phyloP scores from a whole-genome alignment of 2,113 vertebrate genomes.

The Gobius niger region DNA sequence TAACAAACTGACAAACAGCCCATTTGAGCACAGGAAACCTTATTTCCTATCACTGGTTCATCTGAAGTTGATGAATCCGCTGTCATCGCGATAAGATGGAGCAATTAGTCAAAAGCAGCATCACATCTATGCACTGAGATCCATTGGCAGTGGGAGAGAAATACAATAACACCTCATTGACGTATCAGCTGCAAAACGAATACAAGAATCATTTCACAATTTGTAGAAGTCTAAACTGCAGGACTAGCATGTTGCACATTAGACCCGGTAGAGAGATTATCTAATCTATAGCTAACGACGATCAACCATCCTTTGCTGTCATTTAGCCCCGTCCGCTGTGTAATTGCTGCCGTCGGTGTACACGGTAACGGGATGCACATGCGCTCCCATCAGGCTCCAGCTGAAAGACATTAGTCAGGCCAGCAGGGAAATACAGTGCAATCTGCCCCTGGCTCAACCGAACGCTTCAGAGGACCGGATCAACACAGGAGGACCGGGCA shows the following conservation, averaged over 20 bases:
- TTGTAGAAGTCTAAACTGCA: too few species aligned
- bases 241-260: too few species aligned
- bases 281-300: background rate
- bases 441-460: constrained; percentile 33
- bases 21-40: too few species aligned
- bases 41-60: background rate
- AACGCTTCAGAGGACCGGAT: constrained; percentile 31
- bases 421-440: constrained; percentile 51
- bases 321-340: background rate
- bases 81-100: background rate
- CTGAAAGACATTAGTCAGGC: constrained; percentile 66
- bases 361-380: constrained; percentile 19
- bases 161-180: too few species aligned
- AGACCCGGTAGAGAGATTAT: too few species aligned
- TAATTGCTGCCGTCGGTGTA: constrained; percentile 15
- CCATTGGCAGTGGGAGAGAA: too few species aligned
- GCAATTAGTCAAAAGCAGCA: too few species aligned
- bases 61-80: background rate
- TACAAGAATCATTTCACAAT: too few species aligned
- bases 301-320: constrained; percentile 16
- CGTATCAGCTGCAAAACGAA: too few species aligned
- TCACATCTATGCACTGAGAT: too few species aligned
- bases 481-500: background rate
- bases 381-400: constrained; percentile 43
- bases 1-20: too few species aligned